Evolutionary conservation across 2,888 invertebrate species (phyloP), one percentile per base, ranked within the genome.

Genomic region (Xanthorhoe designata): DNA sequence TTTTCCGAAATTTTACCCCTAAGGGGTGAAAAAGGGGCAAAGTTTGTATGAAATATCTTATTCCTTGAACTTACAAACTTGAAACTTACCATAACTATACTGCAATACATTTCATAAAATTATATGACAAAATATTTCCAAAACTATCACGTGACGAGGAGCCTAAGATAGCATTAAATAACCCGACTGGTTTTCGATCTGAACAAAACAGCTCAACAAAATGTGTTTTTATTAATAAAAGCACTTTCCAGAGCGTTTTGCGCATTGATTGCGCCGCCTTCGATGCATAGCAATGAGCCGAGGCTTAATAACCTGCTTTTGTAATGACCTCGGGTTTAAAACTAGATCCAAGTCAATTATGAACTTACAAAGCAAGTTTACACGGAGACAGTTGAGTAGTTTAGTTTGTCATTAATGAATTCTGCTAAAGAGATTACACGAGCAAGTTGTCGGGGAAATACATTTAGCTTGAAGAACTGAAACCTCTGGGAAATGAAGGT

Each of bases 231-330:
- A 24, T 51, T 29, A 54, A 24, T 38, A 55, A 63, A 63, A 52
- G 9, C 24, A 49, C 47, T 57, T 55, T 17, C 51, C 13, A 15
- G 38, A 52, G 47, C 47, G 47, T 49, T 57, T 49, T 29, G 29
- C 54, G 29, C 56, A 61, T 65, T 65, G 65, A 66, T 66, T 66
- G 56, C 19, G 45, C 18, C 50, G 15, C 61, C 52, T 52, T 53
- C 52, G 56, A 66, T 66, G 65, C 61, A 61, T 66, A 61, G 17
- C 45, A 61, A 66, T 66, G 61, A 61, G 57, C 47, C 9, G 5
- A 35, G 56, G 45, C 56, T 51, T 47, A 61, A 56, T 61, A 60
- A 42, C n/a, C 51, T 18, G 29, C 59, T 54, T 59, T 60, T 64
- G 50, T 60, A 51, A 60, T 59, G 29, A 35, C 52, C 52, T 15